A percentile compares a stretch with the other conserved stretches of the same genome.
Conservation (phyloP, 2,113 vertebrate genomes). For the Saccopteryx leptura region DNA sequence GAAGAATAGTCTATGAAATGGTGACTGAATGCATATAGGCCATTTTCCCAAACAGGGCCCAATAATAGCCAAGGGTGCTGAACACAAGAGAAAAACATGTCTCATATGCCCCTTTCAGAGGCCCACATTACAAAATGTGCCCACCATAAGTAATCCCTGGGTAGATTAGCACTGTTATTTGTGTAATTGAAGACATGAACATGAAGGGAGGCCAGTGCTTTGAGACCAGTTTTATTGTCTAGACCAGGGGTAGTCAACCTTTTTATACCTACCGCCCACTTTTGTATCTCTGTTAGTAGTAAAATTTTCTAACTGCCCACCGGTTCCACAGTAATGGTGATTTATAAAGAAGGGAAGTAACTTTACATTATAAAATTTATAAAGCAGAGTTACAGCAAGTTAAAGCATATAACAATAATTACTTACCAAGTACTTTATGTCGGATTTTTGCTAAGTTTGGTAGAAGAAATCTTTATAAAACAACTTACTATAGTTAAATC, state of each 20-base stretch:
- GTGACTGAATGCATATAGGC: background rate
- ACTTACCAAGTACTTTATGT: too few relatives aligned
- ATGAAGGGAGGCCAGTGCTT: background rate
- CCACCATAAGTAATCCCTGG: background rate
- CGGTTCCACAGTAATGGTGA: too few relatives aligned
- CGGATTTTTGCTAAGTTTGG: too few relatives aligned
- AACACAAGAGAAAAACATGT: background rate
- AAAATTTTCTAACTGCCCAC: too few relatives aligned
- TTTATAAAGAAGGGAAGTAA: too few relatives aligned
- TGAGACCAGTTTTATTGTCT: background rate
- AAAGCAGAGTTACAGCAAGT: too few relatives aligned
- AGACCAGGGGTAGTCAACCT: background rate
- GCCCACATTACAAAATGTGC: background rate
- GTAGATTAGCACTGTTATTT: background rate
- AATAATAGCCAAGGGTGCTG: background rate
- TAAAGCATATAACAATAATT: too few relatives aligned
- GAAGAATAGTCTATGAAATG: background rate
- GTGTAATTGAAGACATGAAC: background rate
- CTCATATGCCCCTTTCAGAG: background rate
- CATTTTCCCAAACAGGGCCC: background rate
- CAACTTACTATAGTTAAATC: too few relatives aligned
- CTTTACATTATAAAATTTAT: too few relatives aligned
- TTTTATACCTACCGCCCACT: too few relatives aligned
- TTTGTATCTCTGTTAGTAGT: too few relatives aligned
- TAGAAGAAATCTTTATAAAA: too few relatives aligned